Evolutionary conservation across 2,888 invertebrate species (phyloP), one percentile per base, ranked within the genome.

Genomic region (Caenorhabditis drosophilae): DNA sequence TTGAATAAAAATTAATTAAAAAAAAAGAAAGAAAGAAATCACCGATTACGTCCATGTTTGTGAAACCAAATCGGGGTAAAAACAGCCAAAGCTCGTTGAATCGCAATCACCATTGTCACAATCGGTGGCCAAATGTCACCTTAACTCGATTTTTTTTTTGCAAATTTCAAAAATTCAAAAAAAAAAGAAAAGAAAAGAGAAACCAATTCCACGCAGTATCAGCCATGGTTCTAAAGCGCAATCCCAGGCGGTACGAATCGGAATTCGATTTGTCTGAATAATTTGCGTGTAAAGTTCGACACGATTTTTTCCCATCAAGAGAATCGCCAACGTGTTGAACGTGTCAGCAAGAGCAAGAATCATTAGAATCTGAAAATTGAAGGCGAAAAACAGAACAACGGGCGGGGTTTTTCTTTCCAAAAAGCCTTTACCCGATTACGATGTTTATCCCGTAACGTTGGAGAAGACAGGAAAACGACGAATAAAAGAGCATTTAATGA

Each of bases 251-350:
- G 61, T 59, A 36, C 66, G 36, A 6, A 59, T 41, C 2, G 67
- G 67, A 20, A 62, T 46, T 6, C 46, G 31, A 15, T 54, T 48
- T 1, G 53, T 62, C 26, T 53, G 42, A 23, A 71, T 64, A 27
- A 68, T 54, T 25, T 57, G 53, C 7, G 67, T 62, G 40, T 73
- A 73, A 40, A 73, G 44, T 45, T 58, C 52, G 0, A 75, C 73
- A 7, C 75, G 64, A 23, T 75, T 72, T 34, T 73, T 60, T n/a
- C 75, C 75, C 75, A 75, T 75, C 11, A 67, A 51, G 23, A 69
- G 57, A 15, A 75, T 75, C 0, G 71, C 73, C 1, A 75, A 31
- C 16, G 73, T 70, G 49, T 75, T 73, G 62, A 62, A 60, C 4
- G 69, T 67, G 58, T 75, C 75, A 4, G 75, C 71, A 31, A 71